A percentile compares a stretch with the other conserved stretches of the same genome.
These are phyloP conservation scores for Neopelma chrysocephalum DNA, from an alignment of 2,797 vertebrate genomes.

Conservation along the genomic window DNA sequence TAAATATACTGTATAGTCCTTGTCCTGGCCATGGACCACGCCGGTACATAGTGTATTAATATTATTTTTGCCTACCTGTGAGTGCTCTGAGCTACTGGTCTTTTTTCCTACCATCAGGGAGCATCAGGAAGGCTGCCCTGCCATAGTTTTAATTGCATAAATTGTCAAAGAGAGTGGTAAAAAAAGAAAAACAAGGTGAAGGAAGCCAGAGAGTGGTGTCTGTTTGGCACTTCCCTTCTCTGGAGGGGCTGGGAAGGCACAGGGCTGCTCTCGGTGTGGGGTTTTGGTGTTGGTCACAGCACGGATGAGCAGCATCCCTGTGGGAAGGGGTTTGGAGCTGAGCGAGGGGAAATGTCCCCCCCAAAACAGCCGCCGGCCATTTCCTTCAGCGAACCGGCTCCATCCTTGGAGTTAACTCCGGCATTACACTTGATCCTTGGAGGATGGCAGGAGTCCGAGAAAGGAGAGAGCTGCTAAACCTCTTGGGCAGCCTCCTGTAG, in stretches of 20 bases:
- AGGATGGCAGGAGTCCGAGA: not conserved
- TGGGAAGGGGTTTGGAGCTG: not conserved
- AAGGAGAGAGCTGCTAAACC: not conserved
- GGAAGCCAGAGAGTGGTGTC: not conserved
- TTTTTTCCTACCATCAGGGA: not conserved
- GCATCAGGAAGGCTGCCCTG: not conserved
- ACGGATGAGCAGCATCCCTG: not conserved
- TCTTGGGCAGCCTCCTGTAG: not conserved
- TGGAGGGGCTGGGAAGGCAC: not conserved
- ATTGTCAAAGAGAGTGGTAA: not conserved
- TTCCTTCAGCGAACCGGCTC: not conserved
- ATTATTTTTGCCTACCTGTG: conserved; percentile 55
- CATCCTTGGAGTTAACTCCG: not conserved
- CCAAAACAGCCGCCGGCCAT: not conserved
- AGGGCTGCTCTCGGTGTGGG: not conserved
- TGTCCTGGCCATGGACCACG: conserved; percentile 31
- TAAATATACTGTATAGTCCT: conserved; percentile 54
- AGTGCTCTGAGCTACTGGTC: conserved; percentile 25
- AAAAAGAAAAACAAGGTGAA: rapidly evolving
- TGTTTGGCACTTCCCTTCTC: not conserved
- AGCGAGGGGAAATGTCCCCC: rapidly evolving
- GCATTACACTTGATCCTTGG: not conserved
- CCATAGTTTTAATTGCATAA: not conserved
- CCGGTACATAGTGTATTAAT: conserved; percentile 52
- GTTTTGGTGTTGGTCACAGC: not conserved